phyloP scores from a whole-genome alignment of 2,797 vertebrate species.

The Arctocebus calabarensis region DNA sequence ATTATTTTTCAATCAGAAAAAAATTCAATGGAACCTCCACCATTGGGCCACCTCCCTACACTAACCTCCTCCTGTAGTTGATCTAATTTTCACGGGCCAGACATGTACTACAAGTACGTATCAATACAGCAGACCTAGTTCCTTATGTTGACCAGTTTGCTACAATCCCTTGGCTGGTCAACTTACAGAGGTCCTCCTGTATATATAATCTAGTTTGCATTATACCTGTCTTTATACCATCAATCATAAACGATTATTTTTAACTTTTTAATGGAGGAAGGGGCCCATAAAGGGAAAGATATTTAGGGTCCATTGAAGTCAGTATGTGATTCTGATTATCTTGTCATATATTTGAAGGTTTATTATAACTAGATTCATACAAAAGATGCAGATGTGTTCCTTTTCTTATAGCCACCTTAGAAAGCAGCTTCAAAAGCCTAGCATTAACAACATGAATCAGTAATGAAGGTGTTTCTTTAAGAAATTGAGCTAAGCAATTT shows the following conservation, averaged over 20 bases:
- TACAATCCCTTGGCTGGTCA: too few relatives aligned
- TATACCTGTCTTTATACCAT: background rate
- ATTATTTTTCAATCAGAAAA: conserved; percentile 28
- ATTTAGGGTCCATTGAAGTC: background rate
- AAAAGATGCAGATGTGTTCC: background rate
- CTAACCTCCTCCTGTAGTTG: too few relatives aligned
- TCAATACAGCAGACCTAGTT: too few relatives aligned
- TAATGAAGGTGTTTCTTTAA: conserved; percentile 9
- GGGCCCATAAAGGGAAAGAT: background rate
- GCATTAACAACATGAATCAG: conserved; percentile 12
- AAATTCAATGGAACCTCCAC: background rate
- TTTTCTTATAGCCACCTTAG: background rate
- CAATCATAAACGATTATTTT: background rate
- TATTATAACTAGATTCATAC: conserved; percentile 7
- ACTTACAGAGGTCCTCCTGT: too few relatives aligned
- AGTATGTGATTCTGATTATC: background rate
- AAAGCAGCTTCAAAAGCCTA: background rate
- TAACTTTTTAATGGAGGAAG: background rate
- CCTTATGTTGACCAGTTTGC: too few relatives aligned
- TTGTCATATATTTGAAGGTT: conserved; percentile 1
- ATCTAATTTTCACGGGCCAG: too few relatives aligned
- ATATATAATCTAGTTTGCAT: background rate
- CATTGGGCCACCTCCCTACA: too few relatives aligned
- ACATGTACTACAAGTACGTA: too few relatives aligned
- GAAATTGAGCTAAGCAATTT: background rate